Evolutionary conservation across 2,113 vertebrate species (phyloP), one percentile per base, ranked within the genome.

Genomic region (Saguinus imperator): DNA sequence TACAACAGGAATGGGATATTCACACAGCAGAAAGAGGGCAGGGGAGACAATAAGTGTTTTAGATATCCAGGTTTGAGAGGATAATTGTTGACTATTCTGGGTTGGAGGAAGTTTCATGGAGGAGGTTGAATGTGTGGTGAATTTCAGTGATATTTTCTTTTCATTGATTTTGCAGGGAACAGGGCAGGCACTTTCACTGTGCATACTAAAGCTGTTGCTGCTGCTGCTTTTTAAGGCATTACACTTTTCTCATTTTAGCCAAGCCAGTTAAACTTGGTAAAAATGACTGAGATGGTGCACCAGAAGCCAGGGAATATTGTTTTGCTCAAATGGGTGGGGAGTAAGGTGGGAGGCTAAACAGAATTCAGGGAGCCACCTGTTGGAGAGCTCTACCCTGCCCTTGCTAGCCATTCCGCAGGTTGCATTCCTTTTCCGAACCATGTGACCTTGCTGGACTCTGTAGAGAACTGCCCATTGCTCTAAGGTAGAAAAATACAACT

Each of bases 341-440:
- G 32, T 0, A 2, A 52, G 57, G 40, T 16, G 45, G 83, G 55
- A 94, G 17, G 72, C 50, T 52, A 58, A 84, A 64, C 80, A 94
- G 64, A 84, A 97, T 52, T 68, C 14, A 61, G 89, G 92, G 95
- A 81, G 89, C 64, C 80, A 40, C 8, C 79, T 55, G 40, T 35
- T 40, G n/a, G 25, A 75, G 79, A 48, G 80, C 23, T 52, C 70
- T 66, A 79, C 32, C n/a, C 82, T 80, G 43, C 79, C 55, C n/a
- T 21, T 80, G 35, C 43, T 48, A 35, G 35, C 48, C 50, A 29
- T 85, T 91, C 32, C 70, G 7, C 37, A 73, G 61, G 45, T 92
- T 43, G 68, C 50, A 75, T 95, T 87, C 45, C 76, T 95, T 89
- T 94, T 73, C 66, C 50, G n/a, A 94, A 68, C 48, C 58, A 37